Base-by-base conservation (phyloP, 2,888 invertebrate genomes). In the Drosophila affinis region DNA sequence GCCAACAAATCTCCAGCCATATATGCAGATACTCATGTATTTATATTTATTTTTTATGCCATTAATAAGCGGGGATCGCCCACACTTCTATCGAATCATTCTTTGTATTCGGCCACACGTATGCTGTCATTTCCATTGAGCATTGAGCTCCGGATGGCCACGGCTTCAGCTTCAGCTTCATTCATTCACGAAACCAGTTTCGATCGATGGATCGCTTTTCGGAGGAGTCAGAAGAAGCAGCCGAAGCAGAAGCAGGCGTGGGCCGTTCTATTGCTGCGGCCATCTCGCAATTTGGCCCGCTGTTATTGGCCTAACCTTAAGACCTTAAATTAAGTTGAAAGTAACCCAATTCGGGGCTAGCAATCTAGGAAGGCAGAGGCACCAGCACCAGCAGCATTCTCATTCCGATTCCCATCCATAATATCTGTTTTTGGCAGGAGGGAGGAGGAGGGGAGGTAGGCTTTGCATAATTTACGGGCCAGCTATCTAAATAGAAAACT, bases 241-340 rank as follows among this genome's bases (percentile, higher is more conserved):
- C 18, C 1, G 48, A 51, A 45, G 67, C 49, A 17, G 32, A 49
- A 62, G 70, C 72, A 80, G 81, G 84, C 87, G 82, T 83, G 87
- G 84, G 87, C 60, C 76, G 75, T 72, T 74, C 71, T 73, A 71
- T 64, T 68, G 69, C 45, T 72, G 32, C 10, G 4, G 34, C 14
- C 34, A 39, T 39, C 14, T 64, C 64, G 54, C 72, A 60, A 62
- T 65, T 53, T 75, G 52, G 64, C 32, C 32, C 73, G 63, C 9
- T 76, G 74, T 67, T 67, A 68, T 75, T 72, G 47, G 53, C 56
- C 83, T 85, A 90, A 84, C 77, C 80, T 77, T 57, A 79, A 89
- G 86, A 87, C 79, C 79, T 75, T 65, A 77, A 75, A 77, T 87
- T 87, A 81, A 81, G 77, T 79, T 77, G 83, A 90, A 89, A 83